Percentiles rank a stretch among this genome's conserved stretches.
Conservation (phyloP, 2,888 invertebrate genomes). For the Ophion ventricosus region DNA sequence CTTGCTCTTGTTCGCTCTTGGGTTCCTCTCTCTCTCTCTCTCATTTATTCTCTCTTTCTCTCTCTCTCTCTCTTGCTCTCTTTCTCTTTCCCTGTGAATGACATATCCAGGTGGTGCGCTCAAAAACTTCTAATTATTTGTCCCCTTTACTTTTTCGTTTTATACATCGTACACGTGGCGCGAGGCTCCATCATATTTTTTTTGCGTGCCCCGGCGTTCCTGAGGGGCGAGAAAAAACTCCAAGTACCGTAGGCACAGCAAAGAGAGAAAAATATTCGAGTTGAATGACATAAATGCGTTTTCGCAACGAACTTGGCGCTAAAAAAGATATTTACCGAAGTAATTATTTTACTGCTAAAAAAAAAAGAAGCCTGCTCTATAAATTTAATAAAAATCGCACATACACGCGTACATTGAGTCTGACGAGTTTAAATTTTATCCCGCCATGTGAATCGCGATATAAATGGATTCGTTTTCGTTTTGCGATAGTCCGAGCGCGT, state of each 20-base stretch:
- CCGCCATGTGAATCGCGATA: too few relatives aligned
- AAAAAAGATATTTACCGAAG: neutral
- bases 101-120: conserved; percentile 65
- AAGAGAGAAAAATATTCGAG: conserved; percentile 3
- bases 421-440: too few relatives aligned
- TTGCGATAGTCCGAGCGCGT: too few relatives aligned
- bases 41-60: neutral
- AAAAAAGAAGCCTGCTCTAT: neutral
- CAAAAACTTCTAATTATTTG: conserved; percentile 63
- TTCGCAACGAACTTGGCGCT: neutral
- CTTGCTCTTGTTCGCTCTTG: neutral
- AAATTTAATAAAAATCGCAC: too few relatives aligned
- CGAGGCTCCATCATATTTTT: conserved; percentile 50
- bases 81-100: conserved; percentile 49
- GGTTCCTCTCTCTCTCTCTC: conserved; percentile 11
- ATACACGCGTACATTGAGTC: too few relatives aligned
- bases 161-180: conserved; percentile 48
- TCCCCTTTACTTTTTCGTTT: conserved; percentile 10
- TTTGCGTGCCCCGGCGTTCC: conserved; percentile 16
- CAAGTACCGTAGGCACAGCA: neutral
- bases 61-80: conserved; percentile 6
- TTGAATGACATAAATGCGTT: conserved; percentile 15
- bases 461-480: too few relatives aligned
- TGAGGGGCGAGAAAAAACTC: conserved; percentile 25
- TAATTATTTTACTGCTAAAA: neutral